phyloP scores from a whole-genome alignment of 2,113 vertebrate genomes.

The Origma solitaria region DNA sequence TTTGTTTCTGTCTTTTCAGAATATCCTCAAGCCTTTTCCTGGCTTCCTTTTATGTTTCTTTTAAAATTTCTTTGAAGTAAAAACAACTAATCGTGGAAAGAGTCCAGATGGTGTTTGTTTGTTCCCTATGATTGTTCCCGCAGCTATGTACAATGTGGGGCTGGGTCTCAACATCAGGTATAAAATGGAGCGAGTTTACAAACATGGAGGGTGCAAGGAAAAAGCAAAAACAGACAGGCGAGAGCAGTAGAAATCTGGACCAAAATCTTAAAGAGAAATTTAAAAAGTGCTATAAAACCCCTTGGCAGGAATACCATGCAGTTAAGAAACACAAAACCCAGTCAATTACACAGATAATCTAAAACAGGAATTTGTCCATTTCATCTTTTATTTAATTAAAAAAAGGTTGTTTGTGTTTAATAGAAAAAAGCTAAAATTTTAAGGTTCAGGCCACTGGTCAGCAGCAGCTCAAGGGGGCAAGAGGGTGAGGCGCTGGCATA shows the following conservation, averaged over 20 bases:
- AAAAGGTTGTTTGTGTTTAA: slow-evolving; percentile 53
- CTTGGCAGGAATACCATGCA: slow-evolving; percentile 62
- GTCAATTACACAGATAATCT: slow-evolving; percentile 52
- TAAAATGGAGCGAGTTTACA: slow-evolving; percentile 65
- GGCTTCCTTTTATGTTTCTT: slow-evolving; percentile 31
- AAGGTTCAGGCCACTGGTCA: slow-evolving; percentile 25
- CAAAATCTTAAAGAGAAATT: slow-evolving; percentile 65
- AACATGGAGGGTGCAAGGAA: slow-evolving; percentile 32
- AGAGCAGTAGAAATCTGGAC: slow-evolving; percentile 65
- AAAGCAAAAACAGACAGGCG: slow-evolving; percentile 59
- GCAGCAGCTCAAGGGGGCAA: slow-evolving; percentile 49
- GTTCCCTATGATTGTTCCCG: slow-evolving; percentile 76
- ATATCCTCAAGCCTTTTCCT: slow-evolving; percentile 52
- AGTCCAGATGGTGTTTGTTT: slow-evolving; percentile 66
- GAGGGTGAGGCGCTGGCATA: background rate
- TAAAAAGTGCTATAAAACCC: slow-evolving; percentile 69
- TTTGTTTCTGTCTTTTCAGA: slow-evolving; percentile 32
- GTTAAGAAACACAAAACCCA: slow-evolving; percentile 65
- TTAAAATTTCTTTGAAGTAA: slow-evolving; percentile 44
- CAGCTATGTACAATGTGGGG: slow-evolving; percentile 72
- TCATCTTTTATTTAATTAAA: slow-evolving; percentile 38
- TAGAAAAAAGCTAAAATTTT: slow-evolving; percentile 63
- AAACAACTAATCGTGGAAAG: slow-evolving; percentile 57
- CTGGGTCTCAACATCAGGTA: slow-evolving; percentile 59
- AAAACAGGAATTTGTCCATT: slow-evolving; percentile 42